Evolutionary conservation across 2,113 vertebrate genomes (phyloP).

Genomic region (Microcebus lehilahytsara): DNA sequence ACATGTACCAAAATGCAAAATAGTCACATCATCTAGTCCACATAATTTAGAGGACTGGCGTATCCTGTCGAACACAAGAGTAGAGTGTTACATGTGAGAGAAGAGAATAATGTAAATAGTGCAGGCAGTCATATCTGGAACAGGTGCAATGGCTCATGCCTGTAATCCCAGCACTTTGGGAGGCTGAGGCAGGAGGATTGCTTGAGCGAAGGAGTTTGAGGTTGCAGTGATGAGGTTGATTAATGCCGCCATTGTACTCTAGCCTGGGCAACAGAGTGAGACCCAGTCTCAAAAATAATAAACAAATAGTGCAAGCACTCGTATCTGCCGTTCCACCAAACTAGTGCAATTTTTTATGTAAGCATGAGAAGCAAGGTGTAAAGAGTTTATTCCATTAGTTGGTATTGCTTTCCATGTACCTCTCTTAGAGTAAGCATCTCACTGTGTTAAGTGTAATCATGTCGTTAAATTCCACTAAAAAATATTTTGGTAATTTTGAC

Average conservation of each 20-base stretch:
- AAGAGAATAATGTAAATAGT: not conserved
- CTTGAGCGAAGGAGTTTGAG: too few relatives aligned
- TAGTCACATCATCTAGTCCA: not conserved
- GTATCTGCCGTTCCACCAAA: not conserved
- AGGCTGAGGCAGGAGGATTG: too few relatives aligned
- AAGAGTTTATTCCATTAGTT: not conserved
- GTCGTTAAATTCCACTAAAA: not conserved
- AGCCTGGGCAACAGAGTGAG: too few relatives aligned
- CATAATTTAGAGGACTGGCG: not conserved
- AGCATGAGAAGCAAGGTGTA: not conserved
- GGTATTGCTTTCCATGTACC: not conserved
- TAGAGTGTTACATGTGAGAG: not conserved
- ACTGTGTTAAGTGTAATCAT: not conserved
- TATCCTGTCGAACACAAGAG: not conserved
- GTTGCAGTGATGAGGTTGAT: too few relatives aligned
- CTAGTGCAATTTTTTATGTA: not conserved
- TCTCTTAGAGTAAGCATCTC: not conserved
- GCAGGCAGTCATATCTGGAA: not conserved
- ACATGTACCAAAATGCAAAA: not conserved
- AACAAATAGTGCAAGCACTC: not conserved
- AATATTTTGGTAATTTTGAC: not conserved
- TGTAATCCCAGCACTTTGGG: too few relatives aligned
- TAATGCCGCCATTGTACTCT: too few relatives aligned
- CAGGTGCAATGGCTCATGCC: too few relatives aligned
- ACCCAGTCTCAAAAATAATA: too few relatives aligned